Percentiles rank a stretch among this genome's conserved stretches.
These are phyloP conservation scores for Naso thynnoides DNA, from an alignment of 2,797 vertebrate genomes.

Conservation along the genomic window DNA sequence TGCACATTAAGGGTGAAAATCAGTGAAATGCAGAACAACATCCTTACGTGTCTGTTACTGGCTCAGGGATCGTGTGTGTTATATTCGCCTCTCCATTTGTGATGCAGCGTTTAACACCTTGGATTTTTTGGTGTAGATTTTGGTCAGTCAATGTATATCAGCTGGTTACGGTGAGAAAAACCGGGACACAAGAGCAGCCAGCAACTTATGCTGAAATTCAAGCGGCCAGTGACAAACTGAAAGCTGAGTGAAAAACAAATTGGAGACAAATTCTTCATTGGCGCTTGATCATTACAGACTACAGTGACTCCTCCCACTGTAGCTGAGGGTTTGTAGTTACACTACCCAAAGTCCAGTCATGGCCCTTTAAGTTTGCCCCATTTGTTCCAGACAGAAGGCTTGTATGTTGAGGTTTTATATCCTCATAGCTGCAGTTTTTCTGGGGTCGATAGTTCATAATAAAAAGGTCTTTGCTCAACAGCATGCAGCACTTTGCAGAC, in stretches of 20 bases:
- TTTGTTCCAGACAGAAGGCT: conserved; percentile 64
- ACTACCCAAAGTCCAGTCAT: conserved; percentile 11
- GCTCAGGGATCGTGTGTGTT: neutral
- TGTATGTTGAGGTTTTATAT: conserved; percentile 50
- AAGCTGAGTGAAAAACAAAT: conserved; percentile 30
- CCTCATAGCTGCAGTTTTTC: conserved; percentile 35
- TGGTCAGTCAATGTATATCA: conserved; percentile 24
- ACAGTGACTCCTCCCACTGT: conserved; percentile 32
- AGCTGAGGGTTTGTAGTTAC: conserved; percentile 34
- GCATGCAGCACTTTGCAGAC: conserved; percentile 23
- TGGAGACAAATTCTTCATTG: conserved; percentile 30
- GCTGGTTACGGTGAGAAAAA: conserved; percentile 26
- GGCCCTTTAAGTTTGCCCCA: conserved; percentile 61
- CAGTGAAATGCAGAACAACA: neutral
- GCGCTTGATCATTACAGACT: conserved; percentile 38
- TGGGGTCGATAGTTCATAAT: conserved; percentile 11
- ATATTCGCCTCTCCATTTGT: conserved; percentile 15
- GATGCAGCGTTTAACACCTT: conserved; percentile 33
- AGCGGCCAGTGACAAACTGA: conserved; percentile 33
- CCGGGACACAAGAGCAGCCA: conserved; percentile 31
- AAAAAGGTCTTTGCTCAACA: neutral
- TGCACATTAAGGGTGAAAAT: neutral
- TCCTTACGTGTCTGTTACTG: neutral
- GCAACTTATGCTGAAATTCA: conserved; percentile 41
- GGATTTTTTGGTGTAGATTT: conserved; percentile 31